Conservation (phyloP, 2,113 vertebrate genomes). For the Sturnus vulgaris region DNA sequence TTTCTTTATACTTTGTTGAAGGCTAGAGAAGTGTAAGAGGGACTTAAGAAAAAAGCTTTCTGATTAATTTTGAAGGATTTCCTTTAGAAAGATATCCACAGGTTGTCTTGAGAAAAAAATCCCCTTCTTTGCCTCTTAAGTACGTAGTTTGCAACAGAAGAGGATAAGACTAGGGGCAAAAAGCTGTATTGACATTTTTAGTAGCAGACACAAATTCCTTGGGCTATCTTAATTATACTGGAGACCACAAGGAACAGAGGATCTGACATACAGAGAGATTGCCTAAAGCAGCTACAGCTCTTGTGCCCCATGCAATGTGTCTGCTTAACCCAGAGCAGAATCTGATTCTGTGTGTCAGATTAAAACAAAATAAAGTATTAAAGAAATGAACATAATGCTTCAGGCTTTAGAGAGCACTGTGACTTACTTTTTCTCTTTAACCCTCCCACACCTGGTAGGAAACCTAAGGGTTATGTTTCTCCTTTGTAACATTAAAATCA, state of each 20-base stretch:
- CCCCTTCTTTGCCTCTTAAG: not conserved
- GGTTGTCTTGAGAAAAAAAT: not conserved
- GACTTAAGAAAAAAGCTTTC: not conserved
- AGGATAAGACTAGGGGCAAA: not conserved
- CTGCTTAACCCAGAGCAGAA: not conserved
- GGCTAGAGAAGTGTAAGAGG: not conserved
- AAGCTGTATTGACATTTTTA: not conserved
- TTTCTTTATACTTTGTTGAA: not conserved
- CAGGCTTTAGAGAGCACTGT: not conserved
- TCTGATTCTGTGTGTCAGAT: not conserved
- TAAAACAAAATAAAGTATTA: not conserved
- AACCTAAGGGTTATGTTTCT: not conserved
- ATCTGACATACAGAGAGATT: not conserved
- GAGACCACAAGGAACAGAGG: not conserved
- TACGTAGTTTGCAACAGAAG: not conserved
- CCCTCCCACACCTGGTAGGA: not conserved
- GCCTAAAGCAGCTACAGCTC: not conserved
- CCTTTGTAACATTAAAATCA: not conserved
- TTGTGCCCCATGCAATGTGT: not conserved
- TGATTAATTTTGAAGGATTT: not conserved
- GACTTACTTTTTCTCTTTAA: not conserved
- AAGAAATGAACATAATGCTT: not conserved
- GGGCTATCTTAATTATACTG: not conserved
- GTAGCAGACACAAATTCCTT: constrained; percentile 13
- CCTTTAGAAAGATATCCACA: not conserved